phyloP scores from a whole-genome alignment of 2,113 vertebrate genomes.

The Cynopterus brachyotis region DNA sequence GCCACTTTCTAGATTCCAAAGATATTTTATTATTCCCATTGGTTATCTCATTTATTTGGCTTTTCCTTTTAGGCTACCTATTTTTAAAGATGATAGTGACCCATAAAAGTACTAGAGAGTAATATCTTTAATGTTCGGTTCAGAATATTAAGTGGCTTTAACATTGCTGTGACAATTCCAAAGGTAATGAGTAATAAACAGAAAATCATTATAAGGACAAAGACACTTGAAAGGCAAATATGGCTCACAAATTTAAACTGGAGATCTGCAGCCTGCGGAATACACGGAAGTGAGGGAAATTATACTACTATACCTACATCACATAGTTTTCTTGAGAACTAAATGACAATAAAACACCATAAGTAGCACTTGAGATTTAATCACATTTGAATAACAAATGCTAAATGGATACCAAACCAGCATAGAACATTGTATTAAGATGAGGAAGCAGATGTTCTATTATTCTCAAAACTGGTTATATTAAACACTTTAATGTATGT shows the following conservation, averaged over 20 bases:
- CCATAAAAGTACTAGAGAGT: not conserved
- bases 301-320: not conserved
- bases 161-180: not conserved
- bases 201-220: not conserved
- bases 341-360: constrained; percentile 15
- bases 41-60: constrained; percentile 4
- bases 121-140: not conserved
- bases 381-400: constrained; percentile 20
- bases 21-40: not conserved
- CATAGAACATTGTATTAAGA: not conserved
- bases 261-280: not conserved
- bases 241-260: not conserved
- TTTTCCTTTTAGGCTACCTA: not conserved
- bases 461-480: not conserved
- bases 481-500: not conserved
- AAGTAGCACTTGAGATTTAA: not conserved
- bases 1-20: not conserved
- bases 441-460: constrained; percentile 6
- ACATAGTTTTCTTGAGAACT: constrained; percentile 1
- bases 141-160: constrained; percentile 10
- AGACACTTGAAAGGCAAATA: not conserved
- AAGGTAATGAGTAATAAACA: not conserved
- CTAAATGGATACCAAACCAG: not conserved
- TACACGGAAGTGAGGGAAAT: not conserved
- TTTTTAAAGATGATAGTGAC: constrained; percentile 16